Percentiles rank a stretch among this genome's conserved stretches.
These are phyloP conservation scores for Clistopyga incitator DNA, from an alignment of 2,888 invertebrate species.

Conservation along the genomic window DNA sequence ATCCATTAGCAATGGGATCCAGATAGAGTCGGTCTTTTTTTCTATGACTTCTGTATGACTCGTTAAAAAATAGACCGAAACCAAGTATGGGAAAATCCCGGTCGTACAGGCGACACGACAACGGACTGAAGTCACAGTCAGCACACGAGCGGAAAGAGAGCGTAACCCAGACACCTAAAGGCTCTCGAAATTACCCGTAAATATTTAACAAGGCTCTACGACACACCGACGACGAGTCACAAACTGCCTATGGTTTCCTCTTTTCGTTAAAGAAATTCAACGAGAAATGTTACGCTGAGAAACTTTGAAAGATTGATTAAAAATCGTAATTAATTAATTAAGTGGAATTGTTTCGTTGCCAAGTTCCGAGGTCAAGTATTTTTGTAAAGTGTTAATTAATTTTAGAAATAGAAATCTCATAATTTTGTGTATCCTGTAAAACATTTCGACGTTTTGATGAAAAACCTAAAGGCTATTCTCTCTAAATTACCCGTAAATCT, in stretches of 20 bases:
- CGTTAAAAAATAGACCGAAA: neutral
- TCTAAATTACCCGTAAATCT: conserved; percentile 23
- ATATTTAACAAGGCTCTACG: neutral
- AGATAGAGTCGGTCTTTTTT: conserved; percentile 10
- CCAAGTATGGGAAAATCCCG: neutral
- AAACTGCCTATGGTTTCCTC: too few species aligned
- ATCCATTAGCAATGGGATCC: neutral
- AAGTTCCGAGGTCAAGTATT: too few species aligned
- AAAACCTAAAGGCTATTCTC: conserved; percentile 11
- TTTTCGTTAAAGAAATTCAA: too few species aligned
- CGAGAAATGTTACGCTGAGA: too few species aligned
- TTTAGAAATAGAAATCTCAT: too few species aligned
- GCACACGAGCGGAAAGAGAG: conserved; percentile 15
- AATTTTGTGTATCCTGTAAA: too few species aligned
- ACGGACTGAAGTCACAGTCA: neutral
- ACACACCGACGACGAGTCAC: neutral
- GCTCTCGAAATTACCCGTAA: conserved; percentile 28
- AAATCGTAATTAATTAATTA: too few species aligned
- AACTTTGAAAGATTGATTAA: too few species aligned
- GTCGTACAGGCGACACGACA: neutral
- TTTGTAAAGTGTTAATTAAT: too few species aligned
- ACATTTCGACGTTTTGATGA: too few species aligned
- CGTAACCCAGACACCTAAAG: conserved; percentile 26
- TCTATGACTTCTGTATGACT: neutral
- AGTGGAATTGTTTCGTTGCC: too few species aligned